These are phyloP conservation scores for Melanostoma mellinum DNA, from an alignment of 2,888 invertebrate species.

Conservation along the genomic window DNA sequence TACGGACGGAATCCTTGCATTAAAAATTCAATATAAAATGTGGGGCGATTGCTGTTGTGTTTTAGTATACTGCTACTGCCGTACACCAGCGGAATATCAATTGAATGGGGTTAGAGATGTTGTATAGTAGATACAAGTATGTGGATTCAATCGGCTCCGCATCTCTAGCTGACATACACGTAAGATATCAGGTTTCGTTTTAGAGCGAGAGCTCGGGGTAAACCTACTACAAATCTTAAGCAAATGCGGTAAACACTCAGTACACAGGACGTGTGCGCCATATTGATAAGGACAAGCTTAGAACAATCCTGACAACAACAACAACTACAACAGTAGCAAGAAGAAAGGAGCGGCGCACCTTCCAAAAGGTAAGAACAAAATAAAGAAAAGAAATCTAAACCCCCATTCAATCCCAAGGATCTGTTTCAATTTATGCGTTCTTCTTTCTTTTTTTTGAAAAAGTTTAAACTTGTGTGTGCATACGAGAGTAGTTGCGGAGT, in stretches of 20 bases:
- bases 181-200: constrained; percentile 56
- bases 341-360: neutral
- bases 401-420: constrained; percentile 69
- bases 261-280: constrained; percentile 66
- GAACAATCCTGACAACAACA: constrained; percentile 17
- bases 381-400: constrained; percentile 48
- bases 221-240: constrained; percentile 67
- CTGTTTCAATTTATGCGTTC: constrained; percentile 67
- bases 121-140: neutral
- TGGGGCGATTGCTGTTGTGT: constrained; percentile 70
- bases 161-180: constrained; percentile 43
- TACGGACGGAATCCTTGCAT: constrained; percentile 69
- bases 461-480: constrained; percentile 63
- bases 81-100: constrained; percentile 66
- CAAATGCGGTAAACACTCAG: constrained; percentile 70
- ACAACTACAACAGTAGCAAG: constrained; percentile 1
- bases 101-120: constrained; percentile 37
- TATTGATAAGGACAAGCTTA: constrained; percentile 60
- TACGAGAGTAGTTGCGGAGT: constrained; percentile 55
- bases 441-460: constrained; percentile 26
- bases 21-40: constrained; percentile 73
- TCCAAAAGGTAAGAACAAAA: constrained; percentile 28
- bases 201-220: constrained; percentile 5
- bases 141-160: constrained; percentile 38
- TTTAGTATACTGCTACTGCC: constrained; percentile 63